Conservation (phyloP, 1,140 invertebrate species). For the Bombus pascuorum region DNA sequence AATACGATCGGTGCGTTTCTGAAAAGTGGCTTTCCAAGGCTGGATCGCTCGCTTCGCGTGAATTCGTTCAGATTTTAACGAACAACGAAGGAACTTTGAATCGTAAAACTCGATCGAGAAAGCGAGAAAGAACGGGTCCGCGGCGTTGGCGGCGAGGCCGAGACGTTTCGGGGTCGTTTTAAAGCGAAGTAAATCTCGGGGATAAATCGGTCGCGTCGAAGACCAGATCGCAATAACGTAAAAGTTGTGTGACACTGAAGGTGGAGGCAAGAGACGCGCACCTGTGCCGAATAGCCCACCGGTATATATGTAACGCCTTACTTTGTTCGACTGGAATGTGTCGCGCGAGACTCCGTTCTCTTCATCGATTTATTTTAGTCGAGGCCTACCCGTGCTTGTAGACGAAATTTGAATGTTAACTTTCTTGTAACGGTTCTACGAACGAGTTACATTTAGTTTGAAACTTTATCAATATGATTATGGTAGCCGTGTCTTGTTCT, state of each 20-base stretch:
- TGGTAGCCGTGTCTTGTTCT: no score
- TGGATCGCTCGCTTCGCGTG: background rate
- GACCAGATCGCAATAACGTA: constrained; percentile 32
- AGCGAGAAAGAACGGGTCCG: constrained; percentile 1
- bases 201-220: constrained; percentile 43
- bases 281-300: background rate
- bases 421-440: no score
- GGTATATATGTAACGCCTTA: background rate
- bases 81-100: background rate
- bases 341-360: no score
- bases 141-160: background rate
- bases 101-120: constrained; percentile 1
- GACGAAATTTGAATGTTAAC: no score
- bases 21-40: background rate
- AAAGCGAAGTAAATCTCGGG: constrained; percentile 39
- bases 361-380: no score
- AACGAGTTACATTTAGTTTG: no score
- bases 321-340: no score
- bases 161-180: constrained; percentile 20
- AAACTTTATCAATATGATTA: no score
- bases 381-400: no score
- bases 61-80: background rate
- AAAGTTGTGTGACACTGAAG: constrained; percentile 23
- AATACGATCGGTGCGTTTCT: constrained; percentile 11
- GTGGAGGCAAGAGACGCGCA: background rate